A percentile compares a stretch with the other conserved stretches of the same genome.
phyloP scores from a whole-genome alignment of 2,797 vertebrate species.

The Enteromius unitaeniatus region DNA sequence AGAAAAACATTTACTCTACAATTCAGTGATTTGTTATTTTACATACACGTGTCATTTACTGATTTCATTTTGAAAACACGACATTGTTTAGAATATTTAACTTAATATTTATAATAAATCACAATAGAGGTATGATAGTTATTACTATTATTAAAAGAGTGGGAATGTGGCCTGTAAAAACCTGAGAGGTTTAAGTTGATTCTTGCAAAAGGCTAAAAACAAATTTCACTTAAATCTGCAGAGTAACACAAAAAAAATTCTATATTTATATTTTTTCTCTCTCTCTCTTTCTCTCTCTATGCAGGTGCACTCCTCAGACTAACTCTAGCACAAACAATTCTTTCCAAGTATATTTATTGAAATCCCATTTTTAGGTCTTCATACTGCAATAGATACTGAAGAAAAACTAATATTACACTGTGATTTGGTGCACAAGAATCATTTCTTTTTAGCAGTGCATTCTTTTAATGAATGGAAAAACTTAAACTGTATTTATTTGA shows the following conservation, averaged over 20 bases:
- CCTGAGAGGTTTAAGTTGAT: background rate
- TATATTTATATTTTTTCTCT: too few relatives aligned
- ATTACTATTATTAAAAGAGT: background rate
- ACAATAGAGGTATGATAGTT: background rate
- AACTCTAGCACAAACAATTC: background rate
- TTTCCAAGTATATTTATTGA: background rate
- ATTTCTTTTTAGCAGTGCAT: background rate
- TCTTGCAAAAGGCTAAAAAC: background rate
- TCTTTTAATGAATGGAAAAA: background rate
- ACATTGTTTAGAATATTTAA: background rate
- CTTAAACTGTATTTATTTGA: background rate
- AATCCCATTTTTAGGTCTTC: background rate
- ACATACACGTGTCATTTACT: background rate
- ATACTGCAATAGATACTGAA: background rate
- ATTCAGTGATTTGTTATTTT: background rate
- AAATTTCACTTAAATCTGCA: background rate
- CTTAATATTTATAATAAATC: background rate
- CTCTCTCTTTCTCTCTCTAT: too few relatives aligned
- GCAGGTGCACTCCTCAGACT: background rate
- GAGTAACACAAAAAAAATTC: background rate
- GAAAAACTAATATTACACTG: background rate
- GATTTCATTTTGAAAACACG: background rate
- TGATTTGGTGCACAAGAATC: background rate
- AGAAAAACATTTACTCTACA: background rate
- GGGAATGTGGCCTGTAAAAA: background rate